phyloP scores from a whole-genome alignment of 2,113 vertebrate genomes.

The Dissostichus mawsoni region DNA sequence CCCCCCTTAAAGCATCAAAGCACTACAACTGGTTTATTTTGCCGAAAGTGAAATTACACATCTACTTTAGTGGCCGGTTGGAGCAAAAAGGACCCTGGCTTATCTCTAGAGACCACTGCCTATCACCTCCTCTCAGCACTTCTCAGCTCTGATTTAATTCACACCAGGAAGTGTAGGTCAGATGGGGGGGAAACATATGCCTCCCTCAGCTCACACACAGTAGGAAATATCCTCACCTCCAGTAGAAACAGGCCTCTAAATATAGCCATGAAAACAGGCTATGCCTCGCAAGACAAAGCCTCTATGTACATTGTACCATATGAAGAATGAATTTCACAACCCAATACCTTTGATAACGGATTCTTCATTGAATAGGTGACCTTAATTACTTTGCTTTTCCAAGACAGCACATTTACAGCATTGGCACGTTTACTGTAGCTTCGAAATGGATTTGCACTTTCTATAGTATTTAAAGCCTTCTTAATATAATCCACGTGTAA shows the following conservation, averaged over 20 bases:
- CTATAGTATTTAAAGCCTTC: background rate
- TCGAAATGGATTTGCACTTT: conserved; percentile 32
- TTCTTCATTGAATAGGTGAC: conserved; percentile 1
- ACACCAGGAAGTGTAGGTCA: conserved; percentile 74
- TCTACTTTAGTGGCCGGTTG: conserved; percentile 32
- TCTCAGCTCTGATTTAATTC: conserved; percentile 73
- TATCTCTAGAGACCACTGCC: conserved; percentile 57
- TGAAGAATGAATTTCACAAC: conserved; percentile 26
- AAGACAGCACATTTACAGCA: conserved; percentile 10
- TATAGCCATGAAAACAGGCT: conserved; percentile 69
- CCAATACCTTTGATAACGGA: background rate
- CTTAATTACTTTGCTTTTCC: conserved; percentile 39
- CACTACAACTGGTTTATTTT: conserved; percentile 14
- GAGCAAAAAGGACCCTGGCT: conserved; percentile 36
- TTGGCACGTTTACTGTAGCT: conserved; percentile 22
- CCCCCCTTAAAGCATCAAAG: background rate
- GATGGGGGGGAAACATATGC: conserved; percentile 64
- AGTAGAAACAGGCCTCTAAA: conserved; percentile 66
- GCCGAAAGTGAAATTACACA: conserved; percentile 25
- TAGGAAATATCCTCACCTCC: conserved; percentile 71
- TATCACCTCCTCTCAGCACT: conserved; percentile 54
- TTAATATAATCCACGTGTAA: conserved; percentile 37
- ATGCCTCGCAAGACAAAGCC: conserved; percentile 36
- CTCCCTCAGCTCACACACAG: conserved; percentile 58
- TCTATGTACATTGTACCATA: conserved; percentile 31